A percentile compares a stretch with the other conserved stretches of the same genome.
Evolutionary conservation across 1,140 invertebrate species (phyloP).

Genomic region (Bombus cullumanus): DNA sequence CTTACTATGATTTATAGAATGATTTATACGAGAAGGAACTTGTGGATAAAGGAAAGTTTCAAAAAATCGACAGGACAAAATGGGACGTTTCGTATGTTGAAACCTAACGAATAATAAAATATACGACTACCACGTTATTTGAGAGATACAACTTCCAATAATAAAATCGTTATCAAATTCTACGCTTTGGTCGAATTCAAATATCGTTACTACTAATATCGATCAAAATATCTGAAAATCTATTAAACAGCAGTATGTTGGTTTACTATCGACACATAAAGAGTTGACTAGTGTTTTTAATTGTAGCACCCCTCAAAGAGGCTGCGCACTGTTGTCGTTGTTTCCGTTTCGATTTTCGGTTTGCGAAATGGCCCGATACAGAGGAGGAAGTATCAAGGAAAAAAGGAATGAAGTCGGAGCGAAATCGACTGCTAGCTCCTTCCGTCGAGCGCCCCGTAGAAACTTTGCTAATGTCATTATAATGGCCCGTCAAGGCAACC

Average conservation of each 20-base stretch:
- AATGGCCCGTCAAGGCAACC: conserved; percentile 65
- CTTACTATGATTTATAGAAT: no score
- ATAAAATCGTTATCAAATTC: neutral
- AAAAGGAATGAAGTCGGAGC: conserved; percentile 21
- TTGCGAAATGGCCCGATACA: neutral
- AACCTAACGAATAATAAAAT: no score
- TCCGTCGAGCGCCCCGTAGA: conserved; percentile 31
- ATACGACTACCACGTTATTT: no score
- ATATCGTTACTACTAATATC: neutral
- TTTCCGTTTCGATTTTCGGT: neutral
- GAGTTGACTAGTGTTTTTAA: neutral
- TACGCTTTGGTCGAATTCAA: neutral
- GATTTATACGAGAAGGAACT: no score
- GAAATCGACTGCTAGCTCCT: conserved; percentile 41
- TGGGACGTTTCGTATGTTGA: no score
- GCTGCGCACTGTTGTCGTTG: neutral
- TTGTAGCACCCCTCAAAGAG: neutral
- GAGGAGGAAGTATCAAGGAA: conserved; percentile 1
- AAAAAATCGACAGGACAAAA: no score
- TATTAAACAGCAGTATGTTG: no score
- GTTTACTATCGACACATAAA: neutral
- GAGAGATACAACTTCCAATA: no score
- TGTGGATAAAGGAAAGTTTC: no score
- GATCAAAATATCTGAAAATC: no score
- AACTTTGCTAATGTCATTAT: conserved; percentile 68